A percentile compares a stretch with the other conserved stretches of the same genome.
Evolutionary conservation across 2,113 vertebrate genomes (phyloP).

Genomic region (Phasianus colchicus): DNA sequence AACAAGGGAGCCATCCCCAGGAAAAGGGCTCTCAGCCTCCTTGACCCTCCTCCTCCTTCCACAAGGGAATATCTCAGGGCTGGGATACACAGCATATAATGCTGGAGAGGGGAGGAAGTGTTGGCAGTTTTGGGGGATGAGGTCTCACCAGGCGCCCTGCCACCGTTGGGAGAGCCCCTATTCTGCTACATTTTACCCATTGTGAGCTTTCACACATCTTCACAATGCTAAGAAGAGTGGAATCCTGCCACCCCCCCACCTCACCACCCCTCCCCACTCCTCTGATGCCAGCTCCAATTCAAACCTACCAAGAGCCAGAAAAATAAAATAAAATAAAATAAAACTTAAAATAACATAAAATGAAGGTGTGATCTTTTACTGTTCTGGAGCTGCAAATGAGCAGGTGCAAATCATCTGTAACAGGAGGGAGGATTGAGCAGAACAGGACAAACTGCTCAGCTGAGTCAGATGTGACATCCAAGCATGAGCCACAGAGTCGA

Average conservation of each 20-base stretch:
- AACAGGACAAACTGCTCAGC: not conserved
- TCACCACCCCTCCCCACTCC: not conserved
- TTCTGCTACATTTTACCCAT: not conserved
- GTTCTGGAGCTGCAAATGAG: not conserved
- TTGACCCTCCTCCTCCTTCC: too few relatives aligned
- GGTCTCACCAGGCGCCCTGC: not conserved
- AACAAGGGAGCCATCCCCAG: too few relatives aligned
- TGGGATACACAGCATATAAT: not conserved
- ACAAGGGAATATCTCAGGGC: too few relatives aligned
- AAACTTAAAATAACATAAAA: not conserved
- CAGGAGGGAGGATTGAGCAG: rapidly evolving
- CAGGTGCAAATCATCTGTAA: not conserved
- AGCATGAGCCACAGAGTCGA: not conserved
- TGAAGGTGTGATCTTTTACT: not conserved
- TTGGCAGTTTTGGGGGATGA: not conserved
- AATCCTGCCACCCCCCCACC: not conserved
- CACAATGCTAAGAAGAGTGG: not conserved
- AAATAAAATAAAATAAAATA: not conserved
- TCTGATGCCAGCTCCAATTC: not conserved
- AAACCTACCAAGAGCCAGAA: not conserved
- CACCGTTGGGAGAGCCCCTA: not conserved
- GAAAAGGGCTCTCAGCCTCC: too few relatives aligned
- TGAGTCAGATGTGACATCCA: not conserved
- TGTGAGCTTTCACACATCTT: not conserved
- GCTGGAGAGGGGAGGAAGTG: not conserved